Base-by-base conservation (phyloP, 2,113 vertebrate genomes). In the Archilochus colubris region DNA sequence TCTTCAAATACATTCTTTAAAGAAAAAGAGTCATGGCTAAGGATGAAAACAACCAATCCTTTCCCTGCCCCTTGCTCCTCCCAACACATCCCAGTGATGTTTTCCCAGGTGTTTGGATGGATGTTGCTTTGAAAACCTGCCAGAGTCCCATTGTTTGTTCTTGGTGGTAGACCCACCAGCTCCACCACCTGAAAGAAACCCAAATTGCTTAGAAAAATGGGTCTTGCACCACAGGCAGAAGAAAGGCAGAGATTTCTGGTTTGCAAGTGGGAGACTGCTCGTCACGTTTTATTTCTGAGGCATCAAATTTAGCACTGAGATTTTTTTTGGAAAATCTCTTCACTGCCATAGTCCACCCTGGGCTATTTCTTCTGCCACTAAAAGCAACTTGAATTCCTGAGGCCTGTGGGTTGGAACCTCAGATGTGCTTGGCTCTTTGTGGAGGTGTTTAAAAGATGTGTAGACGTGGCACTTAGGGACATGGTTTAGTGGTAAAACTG, bases 311-410 rank as follows among this genome's bases (percentile, higher is more conserved):
- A 86, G 19, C 76, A 27, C 46, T 33, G 55, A 90, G 68, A 12
- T 13, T 58, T 92, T 58, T 92, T 87, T 14, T 88, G 87, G 70
- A 89, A 96, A 95, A 48, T 8, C 10, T 69, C 50, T 80, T 76
- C 17, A 20, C 27, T 82, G 67, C 25, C 61, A 36, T 40, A 28
- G 9, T 76, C 59, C 9, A 89, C 54, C 67, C 48, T 44, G 16
- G 16, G 15, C 61, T 90, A 11, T 90, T 95, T 82, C 38, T 82
- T 85, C 53, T 66, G 36, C 43, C 63, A 38, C 46, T 78, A 91
- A 91, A 76, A 80, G 31, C 51, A 77, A 21, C 13, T 85, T 4
- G 24, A n/a, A 95, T 89, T 91, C 93, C 82, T 91, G 82, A 82
- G 79, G 88, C 2, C 0, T 74, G 63, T 54, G 59, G 40, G 7